Base-by-base conservation (phyloP, 2,797 vertebrate species). In the Channallabes apus region DNA sequence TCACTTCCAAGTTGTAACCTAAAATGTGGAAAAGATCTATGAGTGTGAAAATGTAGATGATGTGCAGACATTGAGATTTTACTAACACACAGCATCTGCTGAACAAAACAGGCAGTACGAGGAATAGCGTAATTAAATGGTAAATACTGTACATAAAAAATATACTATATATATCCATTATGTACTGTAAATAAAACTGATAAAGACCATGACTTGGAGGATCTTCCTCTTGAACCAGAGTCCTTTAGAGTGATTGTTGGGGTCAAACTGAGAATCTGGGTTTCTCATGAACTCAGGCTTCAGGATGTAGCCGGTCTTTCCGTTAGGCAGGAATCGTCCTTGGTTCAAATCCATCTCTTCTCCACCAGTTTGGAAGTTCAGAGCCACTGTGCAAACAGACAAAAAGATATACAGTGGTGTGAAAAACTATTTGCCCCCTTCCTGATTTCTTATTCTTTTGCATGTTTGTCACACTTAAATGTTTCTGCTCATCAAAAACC, bases 261-360 rank as follows among this genome's bases (percentile, higher is more conserved):
- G 95, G 88, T 97, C 93, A 92, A 99, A 99, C 90, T 93, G 93
- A 38, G 95, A 95, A 20, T 91, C 91, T 20, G 90, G 88, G 83
- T 94, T 93, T 88, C 96, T 96, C 88, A 96, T 94, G 91, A 97
- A 99, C 87, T 94, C 93, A 0, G 98, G 98, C 91, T 99, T 99
- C 90, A 99, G 95, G 90, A 97, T 89, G 64, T 99, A 99, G 59
- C 98, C 98, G 29, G 94, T 95, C 59, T 92, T 92, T 3, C 96
- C 96, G 0, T 99, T 99, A 75, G 95, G 94, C 88, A 94, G 92
- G 92, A 99, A 99, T 4, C 91, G 93, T 6, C 97, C 98, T 91
- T 98, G 98, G 91, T 99, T 97, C 69, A 99, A 38, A 29, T 99
- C 96, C 98, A 99, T 99, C 93, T 98, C 96, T 73, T 95, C 93